Percentiles rank a stretch among this genome's conserved stretches.
These are phyloP conservation scores for Sinodicranocentrus sp. DNA, from an alignment of 2,888 invertebrate species.

Conservation along the genomic window DNA sequence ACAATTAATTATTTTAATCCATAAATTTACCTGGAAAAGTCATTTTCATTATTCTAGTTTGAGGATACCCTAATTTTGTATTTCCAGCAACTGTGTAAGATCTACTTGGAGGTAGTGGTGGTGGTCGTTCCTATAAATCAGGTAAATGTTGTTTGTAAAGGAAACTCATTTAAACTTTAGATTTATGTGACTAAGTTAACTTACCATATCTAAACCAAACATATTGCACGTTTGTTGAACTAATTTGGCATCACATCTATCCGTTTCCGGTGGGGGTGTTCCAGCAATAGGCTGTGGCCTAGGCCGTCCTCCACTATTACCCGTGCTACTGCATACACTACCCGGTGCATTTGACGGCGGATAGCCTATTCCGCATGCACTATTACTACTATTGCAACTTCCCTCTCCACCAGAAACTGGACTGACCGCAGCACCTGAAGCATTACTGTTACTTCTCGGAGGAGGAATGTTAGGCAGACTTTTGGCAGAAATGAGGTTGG, in stretches of 20 bases:
- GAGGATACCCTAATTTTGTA: constrained; percentile 94
- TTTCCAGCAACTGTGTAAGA: constrained; percentile 94
- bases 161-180: not conserved
- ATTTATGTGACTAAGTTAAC: constrained; percentile 72
- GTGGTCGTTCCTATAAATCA: constrained; percentile 87
- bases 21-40: constrained; percentile 85
- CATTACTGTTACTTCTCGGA: constrained; percentile 60
- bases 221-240: constrained; percentile 94
- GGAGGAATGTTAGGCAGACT: constrained; percentile 60
- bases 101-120: constrained; percentile 93
- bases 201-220: constrained; percentile 92
- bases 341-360: constrained; percentile 45
- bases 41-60: constrained; percentile 93
- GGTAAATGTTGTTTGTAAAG: not conserved
- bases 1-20: not conserved
- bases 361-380: constrained; percentile 47
- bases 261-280: constrained; percentile 89
- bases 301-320: constrained; percentile 84
- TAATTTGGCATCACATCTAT: constrained; percentile 92
- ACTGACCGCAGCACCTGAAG: constrained; percentile 76
- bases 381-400: constrained; percentile 63
- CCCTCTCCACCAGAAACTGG: constrained; percentile 52
- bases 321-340: constrained; percentile 66
- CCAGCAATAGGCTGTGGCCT: constrained; percentile 94
- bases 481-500: constrained; percentile 39